Base-by-base conservation (phyloP, 1,140 invertebrate genomes). In the Pogonomyrmex barbatus region DNA sequence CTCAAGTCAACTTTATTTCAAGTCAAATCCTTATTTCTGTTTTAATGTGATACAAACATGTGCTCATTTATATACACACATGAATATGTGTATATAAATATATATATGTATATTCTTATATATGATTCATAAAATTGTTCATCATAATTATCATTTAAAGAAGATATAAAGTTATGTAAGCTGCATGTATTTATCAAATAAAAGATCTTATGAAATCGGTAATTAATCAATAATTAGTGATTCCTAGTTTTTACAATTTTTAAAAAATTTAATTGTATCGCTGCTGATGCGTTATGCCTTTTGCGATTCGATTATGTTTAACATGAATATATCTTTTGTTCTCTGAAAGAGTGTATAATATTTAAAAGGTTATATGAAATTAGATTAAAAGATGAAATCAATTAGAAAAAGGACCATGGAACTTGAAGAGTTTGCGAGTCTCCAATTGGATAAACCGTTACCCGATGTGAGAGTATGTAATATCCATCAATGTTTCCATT, bases 381-480 rank as follows among this genome's bases (percentile, higher is more conserved):
- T 56, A 70, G 36, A 36, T 50, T 62, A 52, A 50, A 63, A 50
- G 30, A 67, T 30, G 10, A 36, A 50, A 33, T 62, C 42, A 2
- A 8, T 47, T 63, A 17, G 33, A 6, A 10, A 30, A 45, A 36
- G 10, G 58, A 76, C 67, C 56, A 91, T 92, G 90, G 76, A 92
- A 30, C 58, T 87, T 58, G 91, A 93, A 70, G 92, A 94, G 17
- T 93, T 93, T 77, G 88, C 88, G 10, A 93, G 88, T 79, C 87
- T 94, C 71, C 91, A 93, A 42, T 87, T 94, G 75, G 94, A 94
- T 62, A 92, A 84, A 62, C 91, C 90, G 3, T 42, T 91, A 17
- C 36, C 79, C 14, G 88, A 91, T 24, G 6, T 87, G 24, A 89
- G 87, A 62, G 91, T 92, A 87, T 68, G 89, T 90, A 58, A 63